Percentiles rank a stretch among this genome's conserved stretches.
Conservation (phyloP, 64 coral and sea anemone species). For the Pocillopora verrucosa region DNA sequence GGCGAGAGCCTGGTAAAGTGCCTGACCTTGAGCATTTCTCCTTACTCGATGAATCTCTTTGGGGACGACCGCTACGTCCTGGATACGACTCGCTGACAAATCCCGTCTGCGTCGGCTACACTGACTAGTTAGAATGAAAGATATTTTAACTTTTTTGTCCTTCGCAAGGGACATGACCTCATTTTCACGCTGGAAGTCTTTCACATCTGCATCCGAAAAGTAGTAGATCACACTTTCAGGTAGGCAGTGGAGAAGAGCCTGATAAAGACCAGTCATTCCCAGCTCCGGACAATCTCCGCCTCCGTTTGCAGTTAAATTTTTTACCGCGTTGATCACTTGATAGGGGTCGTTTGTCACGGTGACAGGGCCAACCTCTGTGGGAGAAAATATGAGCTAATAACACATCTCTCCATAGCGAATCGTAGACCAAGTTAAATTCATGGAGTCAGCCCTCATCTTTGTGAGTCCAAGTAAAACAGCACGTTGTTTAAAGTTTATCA, state of each 20-base stretch:
- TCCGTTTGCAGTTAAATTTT: constrained; percentile 19
- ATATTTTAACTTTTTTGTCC: constrained; percentile 38
- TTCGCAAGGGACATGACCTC: constrained; percentile 46
- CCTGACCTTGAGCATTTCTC: constrained; percentile 32
- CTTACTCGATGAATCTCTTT: neutral
- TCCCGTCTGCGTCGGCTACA: constrained; percentile 23
- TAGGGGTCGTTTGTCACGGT: constrained; percentile 57
- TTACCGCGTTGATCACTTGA: constrained; percentile 57
- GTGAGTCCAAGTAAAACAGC: no score
- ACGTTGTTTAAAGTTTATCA: no score
- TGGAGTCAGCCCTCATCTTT: no score
- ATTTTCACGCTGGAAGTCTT: constrained; percentile 27
- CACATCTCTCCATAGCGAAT: no score
- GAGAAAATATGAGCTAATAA: neutral
- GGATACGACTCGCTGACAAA: neutral
- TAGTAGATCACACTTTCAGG: constrained; percentile 49
- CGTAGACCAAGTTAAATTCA: no score
- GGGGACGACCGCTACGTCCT: neutral
- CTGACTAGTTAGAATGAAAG: constrained; percentile 39
- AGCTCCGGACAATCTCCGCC: constrained; percentile 74
- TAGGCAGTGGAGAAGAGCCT: constrained; percentile 56
- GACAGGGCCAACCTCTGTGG: constrained; percentile 61
- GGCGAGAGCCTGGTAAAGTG: constrained; percentile 49
- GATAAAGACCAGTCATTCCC: constrained; percentile 57
- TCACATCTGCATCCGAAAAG: constrained; percentile 62